Evolutionary conservation across 2,113 vertebrate genomes (phyloP), one percentile per base, ranked within the genome.

Genomic region (Xenotilapia leptura): DNA sequence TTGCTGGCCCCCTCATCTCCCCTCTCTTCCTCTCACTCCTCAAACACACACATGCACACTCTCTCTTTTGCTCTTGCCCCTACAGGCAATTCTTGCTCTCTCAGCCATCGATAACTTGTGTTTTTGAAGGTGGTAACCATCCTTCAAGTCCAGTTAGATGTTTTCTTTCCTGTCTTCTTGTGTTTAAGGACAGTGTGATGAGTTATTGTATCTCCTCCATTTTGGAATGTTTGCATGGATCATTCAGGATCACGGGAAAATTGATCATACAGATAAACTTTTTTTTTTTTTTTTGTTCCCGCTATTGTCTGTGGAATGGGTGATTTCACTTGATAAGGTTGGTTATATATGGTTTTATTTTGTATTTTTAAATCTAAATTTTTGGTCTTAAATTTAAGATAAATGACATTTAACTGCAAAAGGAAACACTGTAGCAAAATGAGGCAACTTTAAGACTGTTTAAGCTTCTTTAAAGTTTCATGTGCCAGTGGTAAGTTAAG

Each of bases 71-170:
- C 91, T 89, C 90, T 89, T 73, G 86, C 88, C 90, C 95, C 95
- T 92, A 93, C 92, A 93, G 95, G 95, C 95, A 85, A 91, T 93
- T 89, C 86, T 94, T 79, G 75, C 91, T 88, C 91, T 88, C 90
- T 91, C 90, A 90, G 94, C 94, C 92, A 92, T 88, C 89, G 90
- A 91, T 94, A 94, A 93, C 93, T 92, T 91, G 93, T 92, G 91
- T 93, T 94, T 95, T 92, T 94, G 90, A 94, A 93, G 91, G 93
- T 92, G 93, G 89, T 89, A 93, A 91, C 90, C 90, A 89, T 93
- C 90, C 92, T 94, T 95, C 94, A 91, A 60, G 87, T 91, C 85
- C 85, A 88, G 85, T 92, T 93, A 90, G 62, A 85, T 85, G 40
- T 65, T 73, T 92, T 79, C 84, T 49, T 79, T 60, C 82, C 6